Evolutionary conservation across 2,113 vertebrate species (phyloP), one percentile per base, ranked within the genome.

Genomic region (Actenoides hombroni): DNA sequence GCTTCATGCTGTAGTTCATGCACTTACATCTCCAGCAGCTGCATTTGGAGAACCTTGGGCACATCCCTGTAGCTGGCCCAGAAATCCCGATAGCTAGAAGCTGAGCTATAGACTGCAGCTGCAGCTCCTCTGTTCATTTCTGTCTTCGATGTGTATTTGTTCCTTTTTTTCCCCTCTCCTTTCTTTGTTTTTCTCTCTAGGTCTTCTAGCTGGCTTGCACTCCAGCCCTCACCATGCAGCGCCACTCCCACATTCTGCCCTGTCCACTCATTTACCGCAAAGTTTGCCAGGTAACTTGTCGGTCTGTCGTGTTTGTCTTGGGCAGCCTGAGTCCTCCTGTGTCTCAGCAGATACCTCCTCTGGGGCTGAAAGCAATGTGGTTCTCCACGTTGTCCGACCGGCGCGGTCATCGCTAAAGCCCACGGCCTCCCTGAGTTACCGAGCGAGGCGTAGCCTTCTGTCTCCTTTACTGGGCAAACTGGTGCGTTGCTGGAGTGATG

Each of bases 131-230:
- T 95, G 85, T 91, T 96, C 1, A 1, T 96, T 96, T 86, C 95
- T 57, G 86, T 97, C 97, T 96, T 97, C 86, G 46, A 73, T 95
- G 95, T 96, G 79, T 95, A 94, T 97, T 97, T 97, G 95, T 98
- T 97, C 96, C 88, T 94, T 88, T 94, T 88, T 77, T 75, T 46
- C 35, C 79, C 92, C 90, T 92, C 88, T 88, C 60, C 83, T 90
- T 73, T 94, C 83, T 86, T 92, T 94, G 86, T 93, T 94, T 95
- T 92, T 95, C 89, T 96, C 94, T 98, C 94, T 97, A 99, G 98
- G 98, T 98, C 97, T 98, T 96, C 97, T 99, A 95, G 98, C 98
- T 97, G 98, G 98, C 92, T 98, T 98, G 97, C 98, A 98, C 90
- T 95, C 98, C 97, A 98, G 97, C 97, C 97, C 98, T 12, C 98